Evolutionary conservation across 1,140 invertebrate species (phyloP), one percentile per base, ranked within the genome.

Genomic region (Brachionus plicatilis): DNA sequence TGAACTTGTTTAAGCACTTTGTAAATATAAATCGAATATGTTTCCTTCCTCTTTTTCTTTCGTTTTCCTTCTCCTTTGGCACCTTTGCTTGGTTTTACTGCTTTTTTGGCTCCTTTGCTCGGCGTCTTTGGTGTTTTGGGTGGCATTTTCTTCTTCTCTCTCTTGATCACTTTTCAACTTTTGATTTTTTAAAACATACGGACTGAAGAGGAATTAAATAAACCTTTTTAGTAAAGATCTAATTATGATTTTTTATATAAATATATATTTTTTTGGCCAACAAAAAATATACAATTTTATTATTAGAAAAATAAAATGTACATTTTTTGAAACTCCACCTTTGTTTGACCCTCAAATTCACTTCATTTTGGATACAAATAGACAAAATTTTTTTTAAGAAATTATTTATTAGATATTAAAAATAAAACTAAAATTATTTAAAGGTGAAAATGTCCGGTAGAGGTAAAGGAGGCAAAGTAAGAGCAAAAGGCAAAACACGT

Each of bases 401-500:
- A 29, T 29, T 1, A n/a, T n/a, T 29, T 29, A 29, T 29, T 29
- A 0, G 3, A 29, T 2, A 1, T 29, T 29, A 29, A 29, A 29
- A 2, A 29, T 0, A 29, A 29, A 29, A 29, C 27, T 29, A 29
- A 29, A 29, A 29, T 29, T 29, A 37, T 37, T 1, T 0, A 37
- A 6, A 37, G 33, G 5, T 7, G 1, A 37, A 37, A 37, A 37
- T 37, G 33, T 37, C 33, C 6, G 33, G 33, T 37, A 37, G 33
- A 37, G 33, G 33, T 37, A 88, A 87, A 87, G 89, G 89, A 83
- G 89, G 89, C 60, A 93, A 93, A 90, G 89, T 90, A 0, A 93
- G 92, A 88, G 90, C 90, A 86, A 92, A 92, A 87, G 84, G 84
- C 33, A 86, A 86, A 89, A 91, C 91, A n/a, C 91, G 92, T 37